These are phyloP conservation scores for Apamea monoglypha DNA, from an alignment of 2,888 invertebrate species.

Conservation along the genomic window DNA sequence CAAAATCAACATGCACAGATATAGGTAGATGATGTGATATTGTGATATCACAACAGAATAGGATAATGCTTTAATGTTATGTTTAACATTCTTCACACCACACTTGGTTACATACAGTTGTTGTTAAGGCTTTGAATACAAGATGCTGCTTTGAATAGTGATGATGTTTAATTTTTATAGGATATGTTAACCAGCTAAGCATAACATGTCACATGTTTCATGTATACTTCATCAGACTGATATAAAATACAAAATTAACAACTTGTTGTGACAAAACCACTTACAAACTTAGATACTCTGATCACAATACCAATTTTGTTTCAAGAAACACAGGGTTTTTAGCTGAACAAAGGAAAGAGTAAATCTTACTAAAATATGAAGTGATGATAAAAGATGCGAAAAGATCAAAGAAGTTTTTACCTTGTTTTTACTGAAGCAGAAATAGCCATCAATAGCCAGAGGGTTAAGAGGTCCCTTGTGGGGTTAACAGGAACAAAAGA, in stretches of 20 bases:
- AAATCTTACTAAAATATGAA: background rate
- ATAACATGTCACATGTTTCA: background rate
- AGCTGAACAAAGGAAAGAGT: background rate
- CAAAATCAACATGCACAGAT: slow-evolving; percentile 19
- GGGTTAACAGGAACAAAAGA: background rate
- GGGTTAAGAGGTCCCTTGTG: background rate
- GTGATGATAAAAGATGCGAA: background rate
- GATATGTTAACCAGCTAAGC: background rate
- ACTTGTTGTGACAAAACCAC: background rate
- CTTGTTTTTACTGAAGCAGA: background rate
- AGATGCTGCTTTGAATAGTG: slow-evolving; percentile 25
- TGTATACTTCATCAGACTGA: background rate
- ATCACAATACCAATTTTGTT: background rate
- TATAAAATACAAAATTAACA: background rate
- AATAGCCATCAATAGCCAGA: background rate
- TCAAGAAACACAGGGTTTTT: background rate
- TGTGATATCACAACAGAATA: slow-evolving; percentile 29
- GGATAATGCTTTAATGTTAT: slow-evolving; percentile 29
- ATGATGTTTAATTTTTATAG: slow-evolving; percentile 16
- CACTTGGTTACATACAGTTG: slow-evolving; percentile 35
- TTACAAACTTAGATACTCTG: background rate
- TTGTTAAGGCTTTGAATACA: slow-evolving; percentile 36
- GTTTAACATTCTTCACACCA: slow-evolving; percentile 47
- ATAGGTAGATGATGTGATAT: slow-evolving; percentile 10
- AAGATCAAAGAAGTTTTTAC: background rate